phyloP scores from a whole-genome alignment of 2,797 vertebrate species.

The Betta splendens region DNA sequence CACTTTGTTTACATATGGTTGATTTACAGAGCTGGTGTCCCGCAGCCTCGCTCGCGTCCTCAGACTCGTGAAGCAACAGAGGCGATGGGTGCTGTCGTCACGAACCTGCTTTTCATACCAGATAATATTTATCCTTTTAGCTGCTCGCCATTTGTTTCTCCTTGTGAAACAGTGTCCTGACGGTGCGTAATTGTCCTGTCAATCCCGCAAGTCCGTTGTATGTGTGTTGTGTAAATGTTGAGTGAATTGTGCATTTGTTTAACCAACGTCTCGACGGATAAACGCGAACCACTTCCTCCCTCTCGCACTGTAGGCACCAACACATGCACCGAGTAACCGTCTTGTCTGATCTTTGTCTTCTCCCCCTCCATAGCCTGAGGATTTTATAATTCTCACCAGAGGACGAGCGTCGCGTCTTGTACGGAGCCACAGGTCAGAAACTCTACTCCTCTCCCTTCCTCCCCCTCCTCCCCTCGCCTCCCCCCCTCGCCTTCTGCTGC shows the following conservation, averaged over 20 bases:
- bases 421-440: constrained; percentile 85
- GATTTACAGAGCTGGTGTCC: constrained; percentile 5
- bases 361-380: constrained; percentile 77
- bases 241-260: constrained; percentile 11
- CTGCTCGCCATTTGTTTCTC: constrained; percentile 26
- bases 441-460: constrained; percentile 52
- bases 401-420: constrained; percentile 80
- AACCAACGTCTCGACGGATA: constrained; percentile 46
- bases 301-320: constrained; percentile 8
- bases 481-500: no score
- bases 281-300: constrained; percentile 34
- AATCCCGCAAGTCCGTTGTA: no score
- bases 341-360: constrained; percentile 77
- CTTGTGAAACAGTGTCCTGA: no score
- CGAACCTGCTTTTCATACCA: constrained; percentile 11
- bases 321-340: constrained; percentile 39
- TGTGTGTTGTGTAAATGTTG: no score
- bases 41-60: neutral
- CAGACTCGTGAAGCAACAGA: constrained; percentile 8
- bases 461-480: no score
- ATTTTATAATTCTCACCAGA: constrained; percentile 84
- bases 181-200: constrained; percentile 19
- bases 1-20: constrained; percentile 40
- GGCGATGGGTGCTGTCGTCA: constrained; percentile 7
- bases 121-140: constrained; percentile 30